Evolutionary conservation across 1,140 invertebrate species (phyloP).

Genomic region (Papilio glaucus): DNA sequence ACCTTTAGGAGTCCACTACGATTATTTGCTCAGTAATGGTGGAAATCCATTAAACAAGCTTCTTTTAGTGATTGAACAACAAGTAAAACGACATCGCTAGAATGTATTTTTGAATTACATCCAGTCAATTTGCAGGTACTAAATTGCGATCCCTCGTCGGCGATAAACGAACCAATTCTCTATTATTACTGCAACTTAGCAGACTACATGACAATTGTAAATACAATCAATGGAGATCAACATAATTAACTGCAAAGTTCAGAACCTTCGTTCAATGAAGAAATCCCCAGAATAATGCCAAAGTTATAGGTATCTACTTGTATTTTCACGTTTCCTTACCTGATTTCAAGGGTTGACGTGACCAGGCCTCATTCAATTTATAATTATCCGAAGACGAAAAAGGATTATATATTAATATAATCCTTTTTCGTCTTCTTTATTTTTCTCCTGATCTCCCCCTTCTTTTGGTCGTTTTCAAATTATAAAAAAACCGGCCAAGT

Average conservation of each 20-base stretch:
- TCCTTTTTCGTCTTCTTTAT: too few relatives aligned
- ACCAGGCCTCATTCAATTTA: too few relatives aligned
- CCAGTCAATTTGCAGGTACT: constrained; percentile 69
- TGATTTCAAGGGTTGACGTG: too few relatives aligned
- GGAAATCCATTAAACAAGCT: constrained; percentile 82
- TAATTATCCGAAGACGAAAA: too few relatives aligned
- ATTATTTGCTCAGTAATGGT: constrained; percentile 82
- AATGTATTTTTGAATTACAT: constrained; percentile 79
- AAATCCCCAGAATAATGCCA: not conserved
- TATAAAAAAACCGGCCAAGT: too few relatives aligned
- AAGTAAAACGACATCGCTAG: constrained; percentile 69
- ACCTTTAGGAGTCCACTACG: constrained; percentile 68
- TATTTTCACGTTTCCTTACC: too few relatives aligned
- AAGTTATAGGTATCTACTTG: too few relatives aligned
- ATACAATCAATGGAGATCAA: not conserved
- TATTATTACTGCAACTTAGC: constrained; percentile 6
- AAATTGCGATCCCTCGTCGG: constrained; percentile 62
- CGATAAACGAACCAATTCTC: constrained; percentile 6
- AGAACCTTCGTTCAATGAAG: not conserved
- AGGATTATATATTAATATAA: too few relatives aligned
- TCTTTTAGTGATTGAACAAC: constrained; percentile 81
- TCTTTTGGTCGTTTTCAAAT: too few relatives aligned
- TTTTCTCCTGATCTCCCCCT: too few relatives aligned
- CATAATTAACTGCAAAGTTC: not conserved
- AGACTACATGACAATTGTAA: not conserved